Evolutionary conservation across 2,113 vertebrate genomes (phyloP), one percentile per base, ranked within the genome.

Genomic region (Chloropsis hardwickii): DNA sequence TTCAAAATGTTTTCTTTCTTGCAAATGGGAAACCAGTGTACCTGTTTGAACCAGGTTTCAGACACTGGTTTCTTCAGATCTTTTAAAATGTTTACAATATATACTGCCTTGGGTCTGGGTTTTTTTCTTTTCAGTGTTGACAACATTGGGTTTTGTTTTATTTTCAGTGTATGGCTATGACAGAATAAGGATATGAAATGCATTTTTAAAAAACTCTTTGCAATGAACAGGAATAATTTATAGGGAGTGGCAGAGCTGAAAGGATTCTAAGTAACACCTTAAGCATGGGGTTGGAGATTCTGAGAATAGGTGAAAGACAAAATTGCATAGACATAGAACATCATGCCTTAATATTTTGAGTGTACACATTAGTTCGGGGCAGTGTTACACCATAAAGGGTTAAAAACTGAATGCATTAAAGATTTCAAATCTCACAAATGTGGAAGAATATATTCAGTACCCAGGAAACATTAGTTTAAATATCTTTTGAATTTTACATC

Each of bases 271-370:
- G 39, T 12, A 58, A 54, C 50, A 42, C 64, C 44, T 94, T 91
- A 24, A 62, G 33, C 44, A 50, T 37, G 29, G 28, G 18, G 6
- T 6, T 77, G 79, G 45, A 65, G n/a, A n/a, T 69, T 44, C 23
- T 54, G 20, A 37, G 50, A 81, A 37, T 0, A 71, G 44, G 14
- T 79, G 56, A 84, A 74, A 74, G n/a, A 47, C 23, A 53, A 1
- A n/a, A 25, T 74, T 62, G 23, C 27, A 7, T 16, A 19, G 53
- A 58, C 8, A 18, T 5, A 31, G 31, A 48, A 51, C 23, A 45
- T 53, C 0, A 2, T 48, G 12, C 12, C 50, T 48, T 1, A 0
- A 2, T 72, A 12, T 61, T 81, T 65, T 1, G 3, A 45, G n/a
- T 35, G 42, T 62, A 21, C 9, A 1, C 19, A 13, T 16, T 77